Conservation (phyloP, 2,888 invertebrate genomes). For the Kryphioiulus occultus region DNA sequence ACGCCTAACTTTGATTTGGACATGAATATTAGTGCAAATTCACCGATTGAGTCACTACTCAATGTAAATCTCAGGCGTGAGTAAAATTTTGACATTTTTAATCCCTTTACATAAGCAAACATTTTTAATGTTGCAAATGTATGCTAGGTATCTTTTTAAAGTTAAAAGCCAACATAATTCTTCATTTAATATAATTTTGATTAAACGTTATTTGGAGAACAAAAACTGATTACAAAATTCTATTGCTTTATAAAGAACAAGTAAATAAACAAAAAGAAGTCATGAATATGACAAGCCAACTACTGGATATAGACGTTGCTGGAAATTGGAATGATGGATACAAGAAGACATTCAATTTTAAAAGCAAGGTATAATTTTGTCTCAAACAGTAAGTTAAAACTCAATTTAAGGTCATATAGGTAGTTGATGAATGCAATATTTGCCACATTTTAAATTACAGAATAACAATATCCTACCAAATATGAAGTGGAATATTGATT, state of each 20-base stretch:
- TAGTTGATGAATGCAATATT: background rate
- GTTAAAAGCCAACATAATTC: too few species aligned
- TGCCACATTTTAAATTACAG: background rate
- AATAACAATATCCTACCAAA: background rate
- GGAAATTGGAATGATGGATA: conserved; percentile 35
- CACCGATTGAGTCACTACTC: conserved; percentile 48
- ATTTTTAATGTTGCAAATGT: too few species aligned
- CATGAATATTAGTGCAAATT: conserved; percentile 49
- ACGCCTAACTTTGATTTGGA: background rate
- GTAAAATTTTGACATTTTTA: background rate
- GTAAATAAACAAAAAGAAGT: conserved; percentile 18
- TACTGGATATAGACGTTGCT: conserved; percentile 45
- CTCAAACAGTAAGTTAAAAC: too few species aligned
- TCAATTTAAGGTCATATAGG: background rate
- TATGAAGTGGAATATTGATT: conserved; percentile 31
- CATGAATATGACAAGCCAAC: conserved; percentile 28
- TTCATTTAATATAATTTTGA: too few species aligned
- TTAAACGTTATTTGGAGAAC: too few species aligned
- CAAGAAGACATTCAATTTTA: conserved; percentile 35
- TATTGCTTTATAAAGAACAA: conserved; percentile 39
- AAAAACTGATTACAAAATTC: background rate
- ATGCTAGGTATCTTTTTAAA: background rate
- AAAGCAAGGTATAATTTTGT: conserved; percentile 45
- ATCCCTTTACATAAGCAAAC: too few species aligned
- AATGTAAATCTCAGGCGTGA: conserved; percentile 51